Evolutionary conservation across 2,113 vertebrate genomes (phyloP).

Genomic region (Podarcis muralis): DNA sequence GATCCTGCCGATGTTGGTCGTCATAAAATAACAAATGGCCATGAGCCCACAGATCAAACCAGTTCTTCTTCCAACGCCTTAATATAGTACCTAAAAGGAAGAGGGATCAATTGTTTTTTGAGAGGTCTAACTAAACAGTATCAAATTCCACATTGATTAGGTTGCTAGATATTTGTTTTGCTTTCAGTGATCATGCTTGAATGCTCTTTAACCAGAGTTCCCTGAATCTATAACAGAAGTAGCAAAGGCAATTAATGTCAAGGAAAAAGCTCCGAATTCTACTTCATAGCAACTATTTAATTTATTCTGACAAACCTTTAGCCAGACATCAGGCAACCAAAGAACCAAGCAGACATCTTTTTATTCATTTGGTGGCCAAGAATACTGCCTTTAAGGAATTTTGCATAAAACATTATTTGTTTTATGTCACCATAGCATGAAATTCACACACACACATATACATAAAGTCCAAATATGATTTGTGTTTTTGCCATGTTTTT

Average conservation of each 20-base stretch:
- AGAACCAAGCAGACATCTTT: background rate
- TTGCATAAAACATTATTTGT: background rate
- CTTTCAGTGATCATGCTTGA: background rate
- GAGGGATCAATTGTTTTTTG: conserved; percentile 25
- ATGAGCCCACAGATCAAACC: conserved; percentile 95
- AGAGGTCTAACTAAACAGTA: background rate
- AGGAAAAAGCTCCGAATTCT: background rate
- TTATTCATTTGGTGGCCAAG: background rate
- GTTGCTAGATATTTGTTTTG: background rate
- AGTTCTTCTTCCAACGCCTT: conserved; percentile 95
- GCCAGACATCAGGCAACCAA: background rate
- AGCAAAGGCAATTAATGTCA: background rate
- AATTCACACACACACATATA: background rate
- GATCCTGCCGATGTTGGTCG: conserved; percentile 84
- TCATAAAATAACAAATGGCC: conserved; percentile 92
- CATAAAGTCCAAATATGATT: background rate
- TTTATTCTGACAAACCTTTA: background rate
- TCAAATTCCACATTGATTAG: background rate
- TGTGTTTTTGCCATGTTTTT: background rate
- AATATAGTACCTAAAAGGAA: conserved; percentile 87
- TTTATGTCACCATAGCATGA: background rate
- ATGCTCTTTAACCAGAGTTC: background rate
- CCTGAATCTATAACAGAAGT: background rate
- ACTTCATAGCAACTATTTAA: background rate
- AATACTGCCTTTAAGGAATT: background rate